Evolutionary conservation across 2,113 vertebrate genomes (phyloP).

Genomic region (Todiramphus chloris): DNA sequence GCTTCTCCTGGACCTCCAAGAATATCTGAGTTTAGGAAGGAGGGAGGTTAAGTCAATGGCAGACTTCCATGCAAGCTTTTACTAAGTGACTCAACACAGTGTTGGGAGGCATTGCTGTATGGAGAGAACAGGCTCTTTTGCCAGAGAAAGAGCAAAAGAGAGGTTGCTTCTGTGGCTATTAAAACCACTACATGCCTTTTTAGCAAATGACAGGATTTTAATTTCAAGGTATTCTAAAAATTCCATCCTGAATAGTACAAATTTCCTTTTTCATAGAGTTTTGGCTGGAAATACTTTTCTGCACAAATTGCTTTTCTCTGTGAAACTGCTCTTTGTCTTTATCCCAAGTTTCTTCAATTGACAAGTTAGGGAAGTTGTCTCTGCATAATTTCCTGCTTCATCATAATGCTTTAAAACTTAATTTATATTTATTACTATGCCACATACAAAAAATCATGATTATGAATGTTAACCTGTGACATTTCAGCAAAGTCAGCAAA

Average conservation of each 20-base stretch:
- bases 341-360: background rate
- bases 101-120: background rate
- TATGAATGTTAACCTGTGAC: background rate
- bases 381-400: background rate
- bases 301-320: background rate
- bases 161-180: background rate
- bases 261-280: background rate
- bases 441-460: background rate
- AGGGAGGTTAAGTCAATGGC: background rate
- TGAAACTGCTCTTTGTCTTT: background rate
- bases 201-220: background rate
- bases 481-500: constrained; percentile 24
- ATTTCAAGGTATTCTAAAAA: background rate
- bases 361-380: background rate
- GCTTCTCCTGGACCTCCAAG: background rate
- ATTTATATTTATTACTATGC: background rate
- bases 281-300: background rate
- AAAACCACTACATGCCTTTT: background rate
- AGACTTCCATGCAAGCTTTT: background rate
- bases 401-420: background rate
- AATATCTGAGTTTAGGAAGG: background rate
- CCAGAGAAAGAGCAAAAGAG: background rate
- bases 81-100: background rate
- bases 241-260: background rate
- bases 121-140: background rate